phyloP scores from a whole-genome alignment of 2,888 invertebrate species.

The Cremastinae sp. region DNA sequence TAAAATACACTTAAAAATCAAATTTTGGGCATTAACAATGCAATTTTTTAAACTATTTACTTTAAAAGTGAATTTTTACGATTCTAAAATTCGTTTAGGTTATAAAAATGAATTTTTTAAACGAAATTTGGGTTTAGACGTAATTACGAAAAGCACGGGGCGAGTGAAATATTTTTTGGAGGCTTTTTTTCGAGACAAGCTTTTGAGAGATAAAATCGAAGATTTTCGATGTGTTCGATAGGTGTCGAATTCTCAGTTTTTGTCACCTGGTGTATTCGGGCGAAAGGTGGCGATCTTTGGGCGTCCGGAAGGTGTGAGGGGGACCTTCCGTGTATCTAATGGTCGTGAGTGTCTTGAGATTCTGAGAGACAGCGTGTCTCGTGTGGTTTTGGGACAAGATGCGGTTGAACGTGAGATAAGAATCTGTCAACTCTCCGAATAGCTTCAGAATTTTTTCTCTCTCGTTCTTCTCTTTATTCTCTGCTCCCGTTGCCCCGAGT shows the following conservation, averaged over 20 bases:
- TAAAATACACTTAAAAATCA: no score
- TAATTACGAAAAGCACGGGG: background rate
- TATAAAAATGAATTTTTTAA: no score
- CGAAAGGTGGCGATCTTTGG: slow-evolving; percentile 28
- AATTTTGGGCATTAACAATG: no score
- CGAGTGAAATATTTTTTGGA: background rate
- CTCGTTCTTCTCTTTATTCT: slow-evolving; percentile 40
- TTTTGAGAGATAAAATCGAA: background rate
- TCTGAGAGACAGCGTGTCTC: slow-evolving; percentile 77
- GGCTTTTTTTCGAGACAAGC: no score
- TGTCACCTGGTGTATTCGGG: slow-evolving; percentile 47
- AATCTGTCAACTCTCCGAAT: slow-evolving; percentile 72
- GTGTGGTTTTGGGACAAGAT: slow-evolving; percentile 34
- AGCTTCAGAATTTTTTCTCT: slow-evolving; percentile 15
- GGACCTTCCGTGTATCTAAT: slow-evolving; percentile 35
- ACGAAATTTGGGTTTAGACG: no score
- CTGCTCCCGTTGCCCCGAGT: slow-evolving; percentile 53
- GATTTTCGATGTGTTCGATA: background rate
- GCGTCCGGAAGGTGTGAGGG: slow-evolving; percentile 66
- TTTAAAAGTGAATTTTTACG: no score
- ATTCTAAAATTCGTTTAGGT: no score
- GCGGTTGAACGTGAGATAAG: slow-evolving; percentile 70
- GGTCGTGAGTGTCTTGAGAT: slow-evolving; percentile 35
- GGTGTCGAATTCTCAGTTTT: background rate
- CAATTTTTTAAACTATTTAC: no score